Base-by-base conservation (phyloP, 2,113 vertebrate genomes). In the Siniperca chuatsi region DNA sequence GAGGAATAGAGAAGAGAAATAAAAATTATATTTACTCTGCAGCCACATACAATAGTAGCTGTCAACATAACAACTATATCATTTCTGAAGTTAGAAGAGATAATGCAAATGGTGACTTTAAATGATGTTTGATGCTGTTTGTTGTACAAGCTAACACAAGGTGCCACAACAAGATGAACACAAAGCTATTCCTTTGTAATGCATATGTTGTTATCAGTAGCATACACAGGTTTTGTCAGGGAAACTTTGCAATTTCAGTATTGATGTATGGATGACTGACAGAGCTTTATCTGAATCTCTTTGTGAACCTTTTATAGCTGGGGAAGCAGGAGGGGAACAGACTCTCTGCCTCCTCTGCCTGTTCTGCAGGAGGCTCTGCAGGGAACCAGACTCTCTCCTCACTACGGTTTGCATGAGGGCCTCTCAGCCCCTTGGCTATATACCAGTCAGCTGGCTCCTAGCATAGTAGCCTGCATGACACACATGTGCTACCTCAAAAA, bases 301-400 rank as follows among this genome's bases (percentile, higher is more conserved):
- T 88, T 93, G 81, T 87, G 81, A 93, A 86, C 62, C 79, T 92
- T 89, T 89, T 87, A 87, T 79, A 86, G 80, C 79, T 77, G 78
- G 81, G 25, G 89, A 91, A 72, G 65, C 23, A 85, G 83, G 46
- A 84, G 81, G 74, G 79, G 78, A 87, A 85, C 74, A 88, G 67
- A 80, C 82, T 89, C 54, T 79, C 89, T 87, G 83, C 90, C 91
- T 93, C 90, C 87, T 80, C 84, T 91, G 86, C 74, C 82, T 85
- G 71, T 83, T 92, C 90, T 84, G 48, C 85, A 86, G 79, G 81
- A 89, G 80, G 75, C 79, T 92, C 89, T 87, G 81, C 87, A 70
- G 85, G 90, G 88, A 88, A 82, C 81, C 84, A 83, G 84, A 80
- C 78, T 85, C 80, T 69, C 88, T 76, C 75, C 66, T 86, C 81